Evolutionary conservation across 1,140 invertebrate species (phyloP).

Genomic region (Lepidotrigona ventralis): DNA sequence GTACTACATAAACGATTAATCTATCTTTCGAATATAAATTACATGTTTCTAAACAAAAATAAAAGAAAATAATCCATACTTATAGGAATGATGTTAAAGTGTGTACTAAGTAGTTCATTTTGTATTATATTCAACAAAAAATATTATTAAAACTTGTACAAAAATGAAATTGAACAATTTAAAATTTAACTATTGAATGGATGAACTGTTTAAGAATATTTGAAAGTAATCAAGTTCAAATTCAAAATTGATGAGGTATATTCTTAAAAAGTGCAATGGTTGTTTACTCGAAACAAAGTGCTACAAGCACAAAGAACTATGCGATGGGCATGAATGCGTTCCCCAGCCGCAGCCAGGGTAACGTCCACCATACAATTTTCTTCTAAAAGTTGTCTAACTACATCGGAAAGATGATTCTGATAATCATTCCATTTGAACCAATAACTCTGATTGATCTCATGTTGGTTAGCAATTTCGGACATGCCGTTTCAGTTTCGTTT

Average conservation of each 20-base stretch:
- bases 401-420: constrained; percentile 77
- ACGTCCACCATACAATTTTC: constrained; percentile 82
- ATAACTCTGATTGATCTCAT: constrained; percentile 65
- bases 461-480: constrained; percentile 54
- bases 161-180: neutral
- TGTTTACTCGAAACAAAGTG: constrained; percentile 80
- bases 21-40: neutral
- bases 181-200: neutral
- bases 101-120: neutral
- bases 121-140: neutral
- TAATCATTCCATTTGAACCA: constrained; percentile 84
- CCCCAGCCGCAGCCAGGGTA: constrained; percentile 80
- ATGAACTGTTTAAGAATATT: neutral
- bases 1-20: neutral
- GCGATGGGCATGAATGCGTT: constrained; percentile 81
- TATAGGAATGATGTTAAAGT: neutral
- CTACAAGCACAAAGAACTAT: constrained; percentile 83
- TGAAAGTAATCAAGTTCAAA: neutral
- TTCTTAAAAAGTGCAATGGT: neutral
- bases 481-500: constrained; percentile 68
- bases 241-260: neutral
- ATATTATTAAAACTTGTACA: neutral
- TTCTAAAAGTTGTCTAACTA: constrained; percentile 77
- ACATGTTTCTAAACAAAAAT: too few species aligned
- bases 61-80: neutral